Percentiles rank a stretch among this genome's conserved stretches.
Evolutionary conservation across 2,797 vertebrate species (phyloP).

Genomic region (Lagocephalus sceleratus): DNA sequence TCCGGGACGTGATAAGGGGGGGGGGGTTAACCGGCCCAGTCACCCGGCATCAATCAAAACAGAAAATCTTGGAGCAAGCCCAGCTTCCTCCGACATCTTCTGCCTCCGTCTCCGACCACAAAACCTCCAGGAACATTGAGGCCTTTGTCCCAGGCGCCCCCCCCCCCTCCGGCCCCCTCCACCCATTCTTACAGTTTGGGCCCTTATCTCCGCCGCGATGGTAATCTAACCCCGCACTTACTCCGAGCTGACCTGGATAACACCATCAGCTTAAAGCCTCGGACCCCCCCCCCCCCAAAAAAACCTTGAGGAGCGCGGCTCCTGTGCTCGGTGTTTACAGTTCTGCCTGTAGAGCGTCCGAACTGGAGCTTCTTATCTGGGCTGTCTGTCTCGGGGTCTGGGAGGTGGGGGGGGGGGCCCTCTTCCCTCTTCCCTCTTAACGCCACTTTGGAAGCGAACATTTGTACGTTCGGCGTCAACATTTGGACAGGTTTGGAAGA

Average conservation of each 20-base stretch:
- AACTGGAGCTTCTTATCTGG: constrained; percentile 49
- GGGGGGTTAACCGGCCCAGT: not conserved
- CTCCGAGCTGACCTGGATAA: not conserved
- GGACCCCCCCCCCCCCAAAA: not conserved
- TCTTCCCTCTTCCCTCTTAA: constrained; percentile 61
- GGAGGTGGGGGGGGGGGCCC: too few species aligned
- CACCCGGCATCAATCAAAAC: not conserved
- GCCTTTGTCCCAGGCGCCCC: not conserved
- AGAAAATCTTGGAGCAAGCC: not conserved
- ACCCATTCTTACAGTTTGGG: not conserved
- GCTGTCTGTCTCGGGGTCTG: constrained; percentile 25
- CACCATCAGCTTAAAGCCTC: not conserved
- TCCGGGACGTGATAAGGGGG: not conserved
- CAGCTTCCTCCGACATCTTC: not conserved
- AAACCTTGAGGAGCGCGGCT: not conserved
- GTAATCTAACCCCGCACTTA: not conserved
- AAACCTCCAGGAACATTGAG: constrained; percentile 1
- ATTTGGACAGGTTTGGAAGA: constrained; percentile 59
- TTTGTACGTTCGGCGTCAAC: constrained; percentile 67
- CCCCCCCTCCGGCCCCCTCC: not conserved
- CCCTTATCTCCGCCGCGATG: not conserved
- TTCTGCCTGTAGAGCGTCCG: constrained; percentile 29
- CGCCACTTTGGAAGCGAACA: constrained; percentile 46
- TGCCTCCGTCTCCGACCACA: not conserved
- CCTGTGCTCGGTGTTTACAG: constrained; percentile 50